Conservation (phyloP, 2,113 vertebrate genomes). For the Saguinus midas region DNA sequence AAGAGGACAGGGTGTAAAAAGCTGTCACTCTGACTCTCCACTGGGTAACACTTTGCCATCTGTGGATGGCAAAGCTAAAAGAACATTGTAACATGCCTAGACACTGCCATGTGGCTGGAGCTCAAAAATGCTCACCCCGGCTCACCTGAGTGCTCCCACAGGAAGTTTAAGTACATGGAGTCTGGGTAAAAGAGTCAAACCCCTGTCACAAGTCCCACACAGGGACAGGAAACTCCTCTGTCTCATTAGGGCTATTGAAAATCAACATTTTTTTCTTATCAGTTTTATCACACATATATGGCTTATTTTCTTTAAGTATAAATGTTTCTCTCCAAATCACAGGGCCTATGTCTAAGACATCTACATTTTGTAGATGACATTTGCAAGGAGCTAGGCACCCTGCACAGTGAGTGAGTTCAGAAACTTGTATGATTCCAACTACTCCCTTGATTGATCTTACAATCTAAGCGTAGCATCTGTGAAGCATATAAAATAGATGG, state of each 20-base stretch:
- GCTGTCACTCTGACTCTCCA: no score
- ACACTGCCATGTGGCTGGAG: no score
- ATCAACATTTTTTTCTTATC: background rate
- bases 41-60: no score
- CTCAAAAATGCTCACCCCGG: no score
- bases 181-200: no score
- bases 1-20: no score
- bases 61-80: no score
- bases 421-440: background rate
- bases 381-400: background rate
- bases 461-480: background rate
- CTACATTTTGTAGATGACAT: background rate
- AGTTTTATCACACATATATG: background rate
- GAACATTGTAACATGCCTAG: no score
- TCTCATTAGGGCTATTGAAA: background rate
- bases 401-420: background rate
- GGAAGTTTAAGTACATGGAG: no score
- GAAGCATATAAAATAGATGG: background rate
- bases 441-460: background rate
- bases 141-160: no score
- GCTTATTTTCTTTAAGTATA: background rate
- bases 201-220: no score
- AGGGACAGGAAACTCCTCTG: no score
- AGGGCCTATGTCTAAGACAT: background rate
- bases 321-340: background rate